phyloP scores from a whole-genome alignment of 2,888 invertebrate genomes.

The Ophraella communa region DNA sequence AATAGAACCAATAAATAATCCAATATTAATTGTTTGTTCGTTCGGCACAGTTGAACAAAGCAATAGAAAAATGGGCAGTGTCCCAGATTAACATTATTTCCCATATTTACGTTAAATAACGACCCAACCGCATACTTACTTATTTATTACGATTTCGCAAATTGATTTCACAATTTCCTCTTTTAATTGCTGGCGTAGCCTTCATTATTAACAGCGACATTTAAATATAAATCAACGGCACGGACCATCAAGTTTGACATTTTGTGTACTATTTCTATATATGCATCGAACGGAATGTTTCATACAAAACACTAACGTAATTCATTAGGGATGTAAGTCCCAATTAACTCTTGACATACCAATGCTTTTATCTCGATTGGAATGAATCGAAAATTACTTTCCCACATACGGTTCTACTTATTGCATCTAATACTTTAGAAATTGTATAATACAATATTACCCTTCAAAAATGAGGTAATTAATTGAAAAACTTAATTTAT shows the following conservation, averaged over 20 bases:
- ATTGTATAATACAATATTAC: no score
- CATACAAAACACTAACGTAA: conserved; percentile 6
- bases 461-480: no score
- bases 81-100: not conserved
- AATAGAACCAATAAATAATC: no score
- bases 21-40: not conserved
- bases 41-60: not conserved
- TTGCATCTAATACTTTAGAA: no score
- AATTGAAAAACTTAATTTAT: no score
- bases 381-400: not conserved
- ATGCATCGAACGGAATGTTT: not conserved
- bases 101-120: not conserved
- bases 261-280: conserved; percentile 24
- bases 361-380: conserved; percentile 6
- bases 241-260: conserved; percentile 23
- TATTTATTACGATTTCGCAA: conserved; percentile 19
- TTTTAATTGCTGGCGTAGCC: conserved; percentile 14
- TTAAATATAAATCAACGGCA: conserved; percentile 17
- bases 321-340: conserved; percentile 17
- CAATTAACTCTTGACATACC: conserved; percentile 20
- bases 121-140: not conserved
- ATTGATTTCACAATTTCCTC: conserved; percentile 20
- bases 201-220: conserved; percentile 17
- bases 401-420: conserved; percentile 1
- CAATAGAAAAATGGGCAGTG: no score